Base-by-base conservation (phyloP, 2,113 vertebrate species). In the Anhinga rufa region DNA sequence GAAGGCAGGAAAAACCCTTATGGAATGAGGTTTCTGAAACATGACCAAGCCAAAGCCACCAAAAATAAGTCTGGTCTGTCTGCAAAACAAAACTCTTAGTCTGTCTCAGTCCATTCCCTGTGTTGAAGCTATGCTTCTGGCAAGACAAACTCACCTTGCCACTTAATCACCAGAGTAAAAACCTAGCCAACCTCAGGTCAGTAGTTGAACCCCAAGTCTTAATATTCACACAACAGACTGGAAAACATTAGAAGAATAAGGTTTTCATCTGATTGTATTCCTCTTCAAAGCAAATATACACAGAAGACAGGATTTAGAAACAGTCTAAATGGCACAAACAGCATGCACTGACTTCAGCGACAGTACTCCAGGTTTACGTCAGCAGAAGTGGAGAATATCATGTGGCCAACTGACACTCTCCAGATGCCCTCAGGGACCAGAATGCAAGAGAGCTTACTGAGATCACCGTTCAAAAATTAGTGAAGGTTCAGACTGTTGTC, bases 1-100 rank as follows among this genome's bases (percentile, higher is more conserved):
- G 54, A 86, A 96, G 82, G 71, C 92, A 95, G 95, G 90, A 92
- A 95, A 80, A 84, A 93, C 70, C 65, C 62, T 86, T 71, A 65
- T n/a, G 88, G 94, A 97, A 90, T 49, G 88, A 80, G 86, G 86
- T 97, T 97, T 93, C 86, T 96, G 95, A 98, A 98, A 97, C 9
- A 71, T 49, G 55, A 96, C 95, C 96, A 92, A 98, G 88, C 95
- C 91, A 91, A 92, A 92, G 83, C 64, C 77, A 79, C 93, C 96
- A 95, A 97, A 97, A 97, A 93, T 97, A 97, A 96, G 88, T 44
- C 61, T 80, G 72, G 75, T 34, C 49, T 92, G 83, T 81, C 89
- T 90, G 88, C 80, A 91, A 91, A 97, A 97, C 90, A 96, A 78
- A 97, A 94, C 75, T 78, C 84, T 90, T 90, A 84, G 91, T 60